phyloP scores from a whole-genome alignment of 1,140 invertebrate genomes.

The Dendrolimus kikuchii region DNA sequence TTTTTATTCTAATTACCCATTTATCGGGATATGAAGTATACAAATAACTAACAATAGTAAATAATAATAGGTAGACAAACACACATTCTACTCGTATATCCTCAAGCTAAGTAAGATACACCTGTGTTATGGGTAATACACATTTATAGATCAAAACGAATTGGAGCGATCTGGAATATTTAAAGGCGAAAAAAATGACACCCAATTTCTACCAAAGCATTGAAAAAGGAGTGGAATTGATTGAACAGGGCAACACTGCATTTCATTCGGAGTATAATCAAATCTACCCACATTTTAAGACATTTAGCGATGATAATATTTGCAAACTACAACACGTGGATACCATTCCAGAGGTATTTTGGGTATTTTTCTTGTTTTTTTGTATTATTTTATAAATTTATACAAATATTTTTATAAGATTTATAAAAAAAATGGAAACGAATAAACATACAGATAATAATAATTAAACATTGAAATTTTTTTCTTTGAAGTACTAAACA shows the following conservation, averaged over 20 bases:
- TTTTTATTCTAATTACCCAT: no score
- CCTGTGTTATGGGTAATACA: not conserved
- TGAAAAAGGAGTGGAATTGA: constrained; percentile 32
- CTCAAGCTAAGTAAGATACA: no score
- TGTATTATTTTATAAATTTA: no score
- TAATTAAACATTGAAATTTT: no score
- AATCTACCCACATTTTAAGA: constrained; percentile 40
- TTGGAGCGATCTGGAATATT: constrained; percentile 46
- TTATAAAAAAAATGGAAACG: no score
- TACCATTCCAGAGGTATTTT: constrained; percentile 42
- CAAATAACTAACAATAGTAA: no score
- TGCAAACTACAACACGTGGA: constrained; percentile 50
- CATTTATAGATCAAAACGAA: constrained; percentile 36
- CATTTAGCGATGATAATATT: constrained; percentile 39
- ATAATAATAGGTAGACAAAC: no score
- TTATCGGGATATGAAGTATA: no score
- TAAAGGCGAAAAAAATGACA: constrained; percentile 50
- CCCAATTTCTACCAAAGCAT: constrained; percentile 39
- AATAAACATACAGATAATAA: no score
- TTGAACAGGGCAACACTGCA: constrained; percentile 34
- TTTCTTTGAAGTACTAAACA: no score
- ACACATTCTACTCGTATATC: no score
- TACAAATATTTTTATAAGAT: no score
- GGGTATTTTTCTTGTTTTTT: not conserved
- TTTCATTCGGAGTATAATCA: constrained; percentile 54